Evolutionary conservation across 2,797 vertebrate genomes (phyloP).

Genomic region (Loriculus beryllinus): DNA sequence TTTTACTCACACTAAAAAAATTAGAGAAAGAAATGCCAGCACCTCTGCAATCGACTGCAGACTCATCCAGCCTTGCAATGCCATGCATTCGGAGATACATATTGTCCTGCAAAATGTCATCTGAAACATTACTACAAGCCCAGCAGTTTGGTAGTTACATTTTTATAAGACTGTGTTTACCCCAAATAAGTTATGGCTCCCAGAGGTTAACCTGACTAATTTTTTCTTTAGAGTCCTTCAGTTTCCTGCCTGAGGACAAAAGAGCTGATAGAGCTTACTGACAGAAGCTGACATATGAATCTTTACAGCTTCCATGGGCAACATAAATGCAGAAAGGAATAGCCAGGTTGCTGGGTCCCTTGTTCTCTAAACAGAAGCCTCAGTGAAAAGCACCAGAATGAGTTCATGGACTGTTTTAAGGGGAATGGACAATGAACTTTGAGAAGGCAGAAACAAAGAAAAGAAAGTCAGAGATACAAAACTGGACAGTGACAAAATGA

Average conservation of each 20-base stretch:
- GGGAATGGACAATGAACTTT: background rate
- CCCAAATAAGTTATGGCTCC: background rate
- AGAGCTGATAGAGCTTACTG: background rate
- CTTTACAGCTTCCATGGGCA: background rate
- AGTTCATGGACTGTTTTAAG: background rate
- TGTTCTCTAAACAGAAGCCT: background rate
- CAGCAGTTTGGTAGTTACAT: background rate
- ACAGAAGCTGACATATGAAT: background rate
- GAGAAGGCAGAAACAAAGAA: background rate
- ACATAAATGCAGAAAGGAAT: background rate
- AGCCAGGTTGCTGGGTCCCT: background rate
- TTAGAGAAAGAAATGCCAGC: background rate
- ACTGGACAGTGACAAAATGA: background rate
- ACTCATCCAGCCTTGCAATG: background rate
- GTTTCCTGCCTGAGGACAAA: background rate
- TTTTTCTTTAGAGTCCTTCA: background rate
- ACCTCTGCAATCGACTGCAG: background rate
- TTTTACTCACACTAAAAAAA: constrained; percentile 1
- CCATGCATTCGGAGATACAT: background rate
- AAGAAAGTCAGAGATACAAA: background rate
- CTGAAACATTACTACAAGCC: background rate
- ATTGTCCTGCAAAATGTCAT: background rate
- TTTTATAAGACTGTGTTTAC: background rate
- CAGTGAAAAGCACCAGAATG: background rate
- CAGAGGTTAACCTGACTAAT: background rate